Evolutionary conservation across 2,888 invertebrate genomes (phyloP), one percentile per base, ranked within the genome.

Genomic region (Falcaria lacertinaria): DNA sequence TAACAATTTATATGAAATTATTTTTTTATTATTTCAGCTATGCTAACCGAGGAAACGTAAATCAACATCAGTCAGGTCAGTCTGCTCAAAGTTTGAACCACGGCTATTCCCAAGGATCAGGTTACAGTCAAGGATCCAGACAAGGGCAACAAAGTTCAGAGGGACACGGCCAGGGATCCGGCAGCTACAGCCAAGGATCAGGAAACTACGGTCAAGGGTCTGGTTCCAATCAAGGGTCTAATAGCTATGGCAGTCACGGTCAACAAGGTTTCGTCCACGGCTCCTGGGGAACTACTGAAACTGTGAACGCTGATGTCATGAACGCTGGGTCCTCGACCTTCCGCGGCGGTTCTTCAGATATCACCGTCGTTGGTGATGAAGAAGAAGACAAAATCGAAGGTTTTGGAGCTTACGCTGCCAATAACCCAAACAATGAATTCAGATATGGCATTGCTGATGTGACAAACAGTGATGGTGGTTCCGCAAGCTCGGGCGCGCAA

Each of bases 201-300:
- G 48, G 44, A 6, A 28, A 37, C 13, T 43, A 45, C 14, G 43
- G 25, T 15, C 54, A 52, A 41, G 47, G 54, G 8, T 50, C 51
- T 41, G 52, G 57, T 2, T 50, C 58, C 7, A 39, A 44, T 11
- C 60, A 59, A 33, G 63, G 64, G 13, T 49, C 52, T 5, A 45
- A 48, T 0, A 28, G 11, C 28, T 28, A 42, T 19, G 37, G 22
- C 15, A 17, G 13, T 6, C 13, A 39, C 16, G 45, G 50, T 34
- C 45, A 22, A 28, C 80, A 76, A 58, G 75, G 69, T 1, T 87
- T 87, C 43, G 74, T 85, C 6, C 86, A 83, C 42, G 77, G 82
- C 1, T 71, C 80, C 35, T 88, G 80, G 82, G 81, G 80, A 1
- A 89, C 89, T 0, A 89, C 89, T 4, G 90, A 90, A 65, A 88